Conservation (phyloP, 1,140 invertebrate species). For the Eumeta japonica region DNA sequence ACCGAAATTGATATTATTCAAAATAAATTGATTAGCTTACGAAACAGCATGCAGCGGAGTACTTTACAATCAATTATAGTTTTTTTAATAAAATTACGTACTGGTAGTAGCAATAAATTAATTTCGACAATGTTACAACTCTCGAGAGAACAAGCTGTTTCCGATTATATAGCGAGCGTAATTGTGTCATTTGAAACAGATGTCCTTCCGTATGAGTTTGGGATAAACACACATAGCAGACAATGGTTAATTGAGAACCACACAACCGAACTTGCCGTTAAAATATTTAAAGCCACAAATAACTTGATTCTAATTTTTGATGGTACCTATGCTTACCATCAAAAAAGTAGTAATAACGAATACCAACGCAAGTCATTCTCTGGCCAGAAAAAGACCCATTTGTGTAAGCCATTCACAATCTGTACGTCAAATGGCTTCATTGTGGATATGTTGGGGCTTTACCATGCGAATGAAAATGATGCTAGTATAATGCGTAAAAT, state of each 20-base stretch:
- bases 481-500: constrained; percentile 1
- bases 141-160: constrained; percentile 3
- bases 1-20: constrained; percentile 4
- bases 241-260: constrained; percentile 2
- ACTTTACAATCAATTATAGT: constrained; percentile 3
- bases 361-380: not conserved
- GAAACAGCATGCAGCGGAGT: constrained; percentile 1
- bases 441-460: constrained; percentile 13
- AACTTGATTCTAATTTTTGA: not conserved
- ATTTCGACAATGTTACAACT: constrained; percentile 4
- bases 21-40: constrained; percentile 4
- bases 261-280: not conserved
- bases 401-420: constrained; percentile 23
- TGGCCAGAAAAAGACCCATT: constrained; percentile 5
- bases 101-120: constrained; percentile 5
- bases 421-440: constrained; percentile 24
- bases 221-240: constrained; percentile 2
- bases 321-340: constrained; percentile 1
- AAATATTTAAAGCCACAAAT: not conserved
- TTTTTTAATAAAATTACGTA: constrained; percentile 3
- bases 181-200: too few species aligned
- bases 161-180: constrained; percentile 1
- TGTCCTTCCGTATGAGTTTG: constrained; percentile 4
- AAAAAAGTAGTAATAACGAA: constrained; percentile 2
- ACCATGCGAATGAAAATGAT: not conserved